Base-by-base conservation (phyloP, 1,140 invertebrate genomes). In the Drosophila bifasciata region DNA sequence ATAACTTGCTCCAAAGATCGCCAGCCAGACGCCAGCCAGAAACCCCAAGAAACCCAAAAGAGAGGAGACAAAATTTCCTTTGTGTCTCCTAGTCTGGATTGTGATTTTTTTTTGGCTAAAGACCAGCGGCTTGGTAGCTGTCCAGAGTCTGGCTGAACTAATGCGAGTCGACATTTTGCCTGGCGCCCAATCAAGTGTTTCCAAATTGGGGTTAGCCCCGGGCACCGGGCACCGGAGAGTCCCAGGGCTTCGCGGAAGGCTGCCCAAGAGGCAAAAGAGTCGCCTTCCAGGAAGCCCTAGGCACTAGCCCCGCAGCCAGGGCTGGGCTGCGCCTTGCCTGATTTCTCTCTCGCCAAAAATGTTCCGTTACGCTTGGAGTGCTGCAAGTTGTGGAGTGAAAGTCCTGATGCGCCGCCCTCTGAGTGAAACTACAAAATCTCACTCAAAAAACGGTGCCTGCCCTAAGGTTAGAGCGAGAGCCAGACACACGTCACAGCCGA, bases 141-240 rank as follows among this genome's bases (percentile, higher is more conserved):
- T 90, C 86, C 70, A 41, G 23, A 64, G 56, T 57, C 64, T 51
- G 61, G 66, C 19, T 43, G 60, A 59, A 25, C 78, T 86, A 85
- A 89, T 89, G 51, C 53, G 68, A 60, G 61, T 64, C 73, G 76
- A 88, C 77, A 77, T 69, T 74, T 90, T 77, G 67, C 76, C 84
- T 81, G 89, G 89, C 89, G 89, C 89, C 89, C 89, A 90, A 90
- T 90, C 89, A 88, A 90, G 89, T 90, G 89, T 90, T 90, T 76
- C 73, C 57, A 86, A 86, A 86, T 86, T 85, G 77, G 77, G 79
- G 84, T 89, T 84, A 84, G 60, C 53, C 36, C 55, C 21, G 43
- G 51, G 36, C 46, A 40, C 46, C 32, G 21, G n/a, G n/a, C n/a
- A n/a, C n/a, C n/a, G n/a, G n/a, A n/a, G 21, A 49, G 25, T 13